phyloP scores from a whole-genome alignment of 2,113 vertebrate genomes.

The Triplophysa tibetana region DNA sequence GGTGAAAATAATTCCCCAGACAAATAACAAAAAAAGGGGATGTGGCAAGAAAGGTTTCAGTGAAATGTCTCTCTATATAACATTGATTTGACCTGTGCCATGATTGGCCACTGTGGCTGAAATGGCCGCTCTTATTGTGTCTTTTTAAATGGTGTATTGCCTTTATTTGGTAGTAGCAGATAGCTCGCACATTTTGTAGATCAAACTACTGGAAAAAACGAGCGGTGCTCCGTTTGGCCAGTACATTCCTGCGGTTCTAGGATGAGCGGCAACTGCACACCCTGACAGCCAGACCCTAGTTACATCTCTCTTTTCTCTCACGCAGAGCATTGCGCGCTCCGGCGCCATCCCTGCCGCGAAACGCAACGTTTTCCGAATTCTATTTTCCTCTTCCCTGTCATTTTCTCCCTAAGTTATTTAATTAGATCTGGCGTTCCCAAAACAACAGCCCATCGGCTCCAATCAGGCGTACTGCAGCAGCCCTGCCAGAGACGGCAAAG shows the following conservation, averaged over 20 bases:
- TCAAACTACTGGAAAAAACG: too few relatives aligned
- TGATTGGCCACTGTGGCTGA: too few relatives aligned
- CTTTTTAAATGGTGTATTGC: too few relatives aligned
- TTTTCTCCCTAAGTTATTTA: constrained; percentile 42
- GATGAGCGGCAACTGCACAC: constrained; percentile 30
- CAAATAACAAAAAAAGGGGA: too few relatives aligned
- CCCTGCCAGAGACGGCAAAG: constrained; percentile 52
- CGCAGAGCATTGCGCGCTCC: neutral
- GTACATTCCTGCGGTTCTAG: neutral
- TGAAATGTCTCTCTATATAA: too few relatives aligned
- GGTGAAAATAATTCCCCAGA: too few relatives aligned
- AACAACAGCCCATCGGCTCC: constrained; percentile 46
- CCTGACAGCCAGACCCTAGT: constrained; percentile 16
- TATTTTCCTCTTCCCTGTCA: constrained; percentile 39
- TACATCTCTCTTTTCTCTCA: constrained; percentile 30
- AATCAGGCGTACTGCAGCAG: constrained; percentile 57
- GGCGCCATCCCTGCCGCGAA: constrained; percentile 10
- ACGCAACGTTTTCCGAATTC: neutral
- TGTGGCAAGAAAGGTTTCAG: too few relatives aligned
- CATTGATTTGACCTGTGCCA: too few relatives aligned
- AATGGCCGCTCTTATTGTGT: too few relatives aligned
- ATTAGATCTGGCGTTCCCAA: constrained; percentile 52
- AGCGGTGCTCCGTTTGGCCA: too few relatives aligned
- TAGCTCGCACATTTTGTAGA: too few relatives aligned
- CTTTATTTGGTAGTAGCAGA: too few relatives aligned